phyloP scores from a whole-genome alignment of 2,888 invertebrate species.

The Morinoia aosen region DNA sequence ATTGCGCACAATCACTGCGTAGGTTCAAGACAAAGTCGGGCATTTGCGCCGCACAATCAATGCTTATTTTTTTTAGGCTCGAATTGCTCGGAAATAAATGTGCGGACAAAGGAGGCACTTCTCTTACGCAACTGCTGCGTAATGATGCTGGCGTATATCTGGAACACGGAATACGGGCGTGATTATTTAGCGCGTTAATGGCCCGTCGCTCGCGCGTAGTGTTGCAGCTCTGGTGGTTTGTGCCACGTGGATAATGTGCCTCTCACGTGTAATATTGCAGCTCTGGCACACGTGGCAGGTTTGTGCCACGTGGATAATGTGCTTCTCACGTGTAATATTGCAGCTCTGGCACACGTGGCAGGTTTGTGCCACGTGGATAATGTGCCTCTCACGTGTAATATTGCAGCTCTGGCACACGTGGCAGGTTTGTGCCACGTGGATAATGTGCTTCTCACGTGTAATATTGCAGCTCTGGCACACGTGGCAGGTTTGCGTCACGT shows the following conservation, averaged over 20 bases:
- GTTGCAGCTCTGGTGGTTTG: too few species aligned
- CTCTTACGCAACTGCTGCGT: too few species aligned
- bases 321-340: neutral
- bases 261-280: neutral
- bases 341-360: neutral
- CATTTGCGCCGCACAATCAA: too few species aligned
- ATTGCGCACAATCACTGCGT: too few species aligned
- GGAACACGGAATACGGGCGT: too few species aligned
- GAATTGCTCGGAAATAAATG: too few species aligned
- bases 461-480: neutral
- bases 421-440: neutral
- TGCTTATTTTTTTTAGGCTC: too few species aligned
- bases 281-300: too few species aligned
- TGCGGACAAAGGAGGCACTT: too few species aligned
- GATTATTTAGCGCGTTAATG: too few species aligned
- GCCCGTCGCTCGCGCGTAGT: neutral
- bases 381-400: neutral
- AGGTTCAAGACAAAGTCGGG: too few species aligned
- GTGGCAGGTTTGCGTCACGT: neutral
- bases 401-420: neutral
- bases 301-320: neutral
- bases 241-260: neutral
- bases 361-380: neutral
- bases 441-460: neutral
- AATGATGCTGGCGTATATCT: too few species aligned